Evolutionary conservation across 1,140 invertebrate genomes (phyloP), one percentile per base, ranked within the genome.

Genomic region (Monochamus saltuarius): DNA sequence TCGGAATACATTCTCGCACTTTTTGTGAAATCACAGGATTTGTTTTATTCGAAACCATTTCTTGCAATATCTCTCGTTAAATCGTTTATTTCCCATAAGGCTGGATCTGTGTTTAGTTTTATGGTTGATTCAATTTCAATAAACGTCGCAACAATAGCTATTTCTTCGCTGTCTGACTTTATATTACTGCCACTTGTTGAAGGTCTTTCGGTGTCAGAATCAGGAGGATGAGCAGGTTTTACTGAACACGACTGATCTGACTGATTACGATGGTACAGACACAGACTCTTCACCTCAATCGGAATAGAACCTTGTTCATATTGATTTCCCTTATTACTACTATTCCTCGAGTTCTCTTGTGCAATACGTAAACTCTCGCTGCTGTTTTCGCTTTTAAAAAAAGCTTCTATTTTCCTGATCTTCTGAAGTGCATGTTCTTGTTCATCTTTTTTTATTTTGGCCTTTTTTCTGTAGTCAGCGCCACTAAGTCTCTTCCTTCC

Each of bases 21-120:
- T 65, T 67, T 65, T 40, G 65, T 37, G 42, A 65, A 65, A 43
- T 67, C 56, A 65, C 37, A 59, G 43, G 56, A 55, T 42, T 67
- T 65, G 51, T 65, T 62, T 67, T 65, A 42, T 55, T 59, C 56
- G 43, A 65, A 56, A 34, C 46, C 46, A n/a, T 47, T n/a, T 22
- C 22, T 16, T 19, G 46, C 16, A 7, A 60, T 57, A 17, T 64
- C 65, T 36, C 56, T 54, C 46, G 49, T 38, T 17, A 35, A 49
- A 61, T 67, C 59, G 54, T 64, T 64, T 14, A 64, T 57, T 61
- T 63, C 62, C 65, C 58, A 66, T 51, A 61, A 53, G 29, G 62
- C 65, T 64, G 57, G 62, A 64, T 66, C 62, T n/a, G n/a, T n/a
- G n/a, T n/a, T n/a, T 59, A 29, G 50, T 13, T 35, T n/a, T 29